phyloP scores from a whole-genome alignment of 2,113 vertebrate genomes.

The Castor canadensis region DNA sequence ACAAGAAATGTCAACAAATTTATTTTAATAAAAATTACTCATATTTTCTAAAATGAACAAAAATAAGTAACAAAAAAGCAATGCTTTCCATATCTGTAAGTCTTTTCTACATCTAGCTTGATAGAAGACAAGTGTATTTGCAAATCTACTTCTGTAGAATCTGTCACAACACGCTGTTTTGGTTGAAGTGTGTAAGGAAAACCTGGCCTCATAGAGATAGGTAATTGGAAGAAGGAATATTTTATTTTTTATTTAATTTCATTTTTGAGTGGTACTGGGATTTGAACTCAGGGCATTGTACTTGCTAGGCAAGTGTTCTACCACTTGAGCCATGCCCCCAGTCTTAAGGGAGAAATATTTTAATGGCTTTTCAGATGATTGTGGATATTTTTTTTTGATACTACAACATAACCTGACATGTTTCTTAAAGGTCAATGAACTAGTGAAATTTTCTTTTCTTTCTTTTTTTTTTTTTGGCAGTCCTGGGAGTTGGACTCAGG shows the following conservation, averaged over 20 bases:
- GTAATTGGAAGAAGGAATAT: too few relatives aligned
- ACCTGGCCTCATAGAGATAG: not conserved
- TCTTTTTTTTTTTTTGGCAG: too few relatives aligned
- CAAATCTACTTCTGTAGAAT: not conserved
- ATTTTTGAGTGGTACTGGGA: too few relatives aligned
- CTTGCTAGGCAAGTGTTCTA: too few relatives aligned
- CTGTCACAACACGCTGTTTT: not conserved
- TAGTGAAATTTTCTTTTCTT: too few relatives aligned
- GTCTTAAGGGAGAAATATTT: not conserved
- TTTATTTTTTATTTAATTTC: too few relatives aligned
- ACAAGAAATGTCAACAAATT: not conserved
- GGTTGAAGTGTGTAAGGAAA: not conserved
- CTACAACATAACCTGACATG: not conserved
- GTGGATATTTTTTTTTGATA: not conserved
- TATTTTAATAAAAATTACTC: slow-evolving; percentile 19
- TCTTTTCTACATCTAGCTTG: not conserved
- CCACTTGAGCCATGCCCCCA: too few relatives aligned
- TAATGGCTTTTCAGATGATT: not conserved
- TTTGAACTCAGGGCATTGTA: too few relatives aligned
- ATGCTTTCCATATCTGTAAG: not conserved
- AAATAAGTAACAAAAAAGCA: slow-evolving; percentile 11
- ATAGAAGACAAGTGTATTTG: not conserved
- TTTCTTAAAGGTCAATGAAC: not conserved
- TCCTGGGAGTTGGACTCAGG: too few relatives aligned
- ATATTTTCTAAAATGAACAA: too few relatives aligned